Evolutionary conservation across 1,140 invertebrate genomes (phyloP), one percentile per base, ranked within the genome.

Genomic region (Drosophila baimaii): DNA sequence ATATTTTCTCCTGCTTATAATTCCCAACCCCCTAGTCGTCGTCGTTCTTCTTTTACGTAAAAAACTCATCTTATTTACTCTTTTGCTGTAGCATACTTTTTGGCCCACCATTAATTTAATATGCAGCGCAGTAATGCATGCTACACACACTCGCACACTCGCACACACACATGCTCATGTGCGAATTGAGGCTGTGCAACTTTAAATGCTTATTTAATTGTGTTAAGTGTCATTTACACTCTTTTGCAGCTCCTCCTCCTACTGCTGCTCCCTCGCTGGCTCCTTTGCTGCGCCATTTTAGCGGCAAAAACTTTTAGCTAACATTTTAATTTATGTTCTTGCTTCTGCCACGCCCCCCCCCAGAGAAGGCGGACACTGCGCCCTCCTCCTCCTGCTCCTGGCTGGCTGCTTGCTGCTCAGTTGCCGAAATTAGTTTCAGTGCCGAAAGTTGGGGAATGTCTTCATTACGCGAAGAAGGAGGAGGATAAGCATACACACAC

Each of bases 201-300:
- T 88, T 88, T 89, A 89, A 88, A 88, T 88, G 79, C 80, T 88
- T 88, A 88, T 88, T 89, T 88, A 88, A 88, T 88, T 88, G 83
- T 88, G 83, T 88, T 88, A 88, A 88, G 83, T 88, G 83, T 88
- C 83, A 89, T 88, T 88, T 88, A 80, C 83, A 89, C 79, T 79
- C 77, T 59, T 52, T 77, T 35, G 33, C 33, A 39, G 21, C 43
- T 27, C 25, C 44, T 27, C 25, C 39, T 39, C 31, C 64, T 3
- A 19, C 43, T 17, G 12, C 29, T 49, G 39, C 59, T 44, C 33
- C n/a, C 15, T 12, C 15, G 23, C 46, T 0, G 47, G 13, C 29
- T 58, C 44, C 62, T 61, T 68, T 76, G 33, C 64, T 57, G 46
- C 66, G 79, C 68, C 79, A 86, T 73, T 86, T 86, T 79, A 82